Evolutionary conservation across 2,113 vertebrate species (phyloP), one percentile per base, ranked within the genome.

Genomic region (Trochalopteron elliotii): DNA sequence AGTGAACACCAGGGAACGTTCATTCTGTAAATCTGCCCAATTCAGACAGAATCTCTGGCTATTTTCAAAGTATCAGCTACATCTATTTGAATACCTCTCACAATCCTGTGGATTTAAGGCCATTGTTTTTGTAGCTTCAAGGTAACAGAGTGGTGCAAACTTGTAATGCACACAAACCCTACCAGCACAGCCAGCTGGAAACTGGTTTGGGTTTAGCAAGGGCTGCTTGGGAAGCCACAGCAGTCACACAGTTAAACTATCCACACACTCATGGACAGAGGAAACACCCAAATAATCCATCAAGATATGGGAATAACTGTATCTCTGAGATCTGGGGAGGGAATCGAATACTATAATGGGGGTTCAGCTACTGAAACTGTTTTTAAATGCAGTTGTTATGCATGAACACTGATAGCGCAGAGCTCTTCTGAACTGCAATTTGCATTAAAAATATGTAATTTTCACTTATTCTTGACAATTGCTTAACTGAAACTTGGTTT

Each of bases 341-440:
- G 4, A 9, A 61, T 33, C 12, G 74, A 65, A 81, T 21, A n/a
- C 18, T n/a, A 20, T 16, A 81, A 39, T 35, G 5, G 21, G 47
- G 47, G 12, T 55, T 69, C 44, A 83, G 40, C 33, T 39, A 67
- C 0, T 42, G 27, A 84, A 90, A 4, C 30, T 52, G 35, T 21
- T 81, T 70, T 64, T 64, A 72, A 89, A 76, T 27, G 45, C 27
- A 56, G 44, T 56, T 69, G 72, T 47, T 64, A 74, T 21, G 37
- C 27, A 69, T 0, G 2, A 86, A 56, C 0, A 1, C 7, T 35
- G 37, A 64, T 6, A 27, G 14, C 72, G 33, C 3, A 1, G 7
- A 89, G 27, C 19, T 64, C 45, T 93, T 64, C 40, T 77, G 49
- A 87, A 69, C 30, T 25, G 67, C 28, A 52, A 7, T 2, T 77